Evolutionary conservation across 2,888 invertebrate genomes (phyloP).

Genomic region (Leptopilina drosophilae): DNA sequence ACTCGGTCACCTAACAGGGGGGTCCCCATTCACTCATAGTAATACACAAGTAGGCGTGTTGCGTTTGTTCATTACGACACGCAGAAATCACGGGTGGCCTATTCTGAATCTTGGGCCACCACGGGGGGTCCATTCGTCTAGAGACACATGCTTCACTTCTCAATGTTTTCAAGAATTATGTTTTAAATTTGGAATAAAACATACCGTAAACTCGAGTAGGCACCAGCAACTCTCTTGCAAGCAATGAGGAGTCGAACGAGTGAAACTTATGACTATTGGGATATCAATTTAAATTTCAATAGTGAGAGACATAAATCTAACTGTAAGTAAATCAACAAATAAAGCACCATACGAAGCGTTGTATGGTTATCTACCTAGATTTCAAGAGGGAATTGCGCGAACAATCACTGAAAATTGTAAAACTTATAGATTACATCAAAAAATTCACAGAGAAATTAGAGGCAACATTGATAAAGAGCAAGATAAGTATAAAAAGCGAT

Average conservation of each 20-base stretch:
- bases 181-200: constrained; percentile 44
- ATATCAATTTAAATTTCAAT: constrained; percentile 32
- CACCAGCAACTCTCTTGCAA: constrained; percentile 48
- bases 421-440: constrained; percentile 12
- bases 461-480: not conserved
- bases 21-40: too few relatives aligned
- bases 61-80: too few relatives aligned
- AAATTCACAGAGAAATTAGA: not conserved
- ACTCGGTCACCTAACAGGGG: too few relatives aligned
- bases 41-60: too few relatives aligned
- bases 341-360: constrained; percentile 41
- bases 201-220: constrained; percentile 48
- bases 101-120: not conserved
- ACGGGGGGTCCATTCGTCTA: constrained; percentile 49
- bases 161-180: constrained; percentile 51
- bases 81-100: too few relatives aligned
- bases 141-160: constrained; percentile 51
- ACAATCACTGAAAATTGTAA: constrained; percentile 38
- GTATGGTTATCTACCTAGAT: constrained; percentile 46
- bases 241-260: constrained; percentile 23
- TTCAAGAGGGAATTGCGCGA: constrained; percentile 38
- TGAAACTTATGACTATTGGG: constrained; percentile 25
- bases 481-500: not conserved
- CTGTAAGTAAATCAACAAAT: constrained; percentile 38
- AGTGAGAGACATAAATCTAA: constrained; percentile 41